Evolutionary conservation across 2,113 vertebrate species (phyloP), one percentile per base, ranked within the genome.

Genomic region (Centropristis striata): DNA sequence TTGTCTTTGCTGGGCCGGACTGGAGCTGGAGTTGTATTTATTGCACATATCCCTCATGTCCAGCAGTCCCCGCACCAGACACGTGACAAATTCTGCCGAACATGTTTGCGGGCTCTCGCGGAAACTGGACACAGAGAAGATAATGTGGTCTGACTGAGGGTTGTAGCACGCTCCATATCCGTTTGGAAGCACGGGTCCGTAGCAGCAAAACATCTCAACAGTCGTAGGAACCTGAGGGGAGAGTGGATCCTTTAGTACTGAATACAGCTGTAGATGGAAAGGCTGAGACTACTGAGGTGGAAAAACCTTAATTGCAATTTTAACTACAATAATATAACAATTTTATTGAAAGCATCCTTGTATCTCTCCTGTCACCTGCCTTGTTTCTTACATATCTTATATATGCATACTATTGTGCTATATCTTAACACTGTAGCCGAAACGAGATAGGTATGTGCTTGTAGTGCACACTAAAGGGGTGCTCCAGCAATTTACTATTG

Each of bases 141-240:
- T 88, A 57, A 98, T 94, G 81, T 97, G 94, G 71, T 97, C 95
- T 8, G 96, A 91, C 91, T 98, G 97, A 39, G 98, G 97, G 84
- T 99, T 99, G 47, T 99, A 99, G 87, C 98, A 99, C 6, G 92
- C 93, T 0, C 98, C 98, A 0, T 99, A 99, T 25, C 98, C 98
- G 0, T 97, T 92, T 10, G 97, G 96, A 25, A 98, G 95, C 80
- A 99, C 98, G 0, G 98, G 98, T 15, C 98, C 98, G 0, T 99
- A 99, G 92, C 98, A 99, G 95, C 98, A 99, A 87, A 99, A 98
- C 96, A 98, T 97, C 80, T 99, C 97, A 83, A 93, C 96, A 15
- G 95, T 96, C 0, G 98, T 98, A 42, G 98, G 97, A 66, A 99
- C 97, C 98, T 99, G 92, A 49, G 68, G 86, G 51, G 54, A 85